Evolutionary conservation across 1,140 invertebrate genomes (phyloP).

Genomic region (Lucilia sericata): DNA sequence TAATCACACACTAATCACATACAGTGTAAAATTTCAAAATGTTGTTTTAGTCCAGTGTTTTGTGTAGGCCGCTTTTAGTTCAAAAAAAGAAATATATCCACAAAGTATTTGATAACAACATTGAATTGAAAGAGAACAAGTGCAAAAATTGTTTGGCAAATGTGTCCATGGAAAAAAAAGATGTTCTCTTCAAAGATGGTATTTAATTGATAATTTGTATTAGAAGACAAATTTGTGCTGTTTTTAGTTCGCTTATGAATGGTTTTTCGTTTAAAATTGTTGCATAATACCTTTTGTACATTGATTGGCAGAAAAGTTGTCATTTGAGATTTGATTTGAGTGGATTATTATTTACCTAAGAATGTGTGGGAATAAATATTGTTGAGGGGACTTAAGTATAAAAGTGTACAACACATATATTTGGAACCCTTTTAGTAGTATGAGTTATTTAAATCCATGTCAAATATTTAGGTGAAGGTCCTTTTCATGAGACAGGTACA

Average conservation of each 20-base stretch:
- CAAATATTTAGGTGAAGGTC: too few relatives aligned
- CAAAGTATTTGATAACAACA: not conserved
- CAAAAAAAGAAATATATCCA: too few relatives aligned
- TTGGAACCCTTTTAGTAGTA: too few relatives aligned
- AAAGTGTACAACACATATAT: too few relatives aligned
- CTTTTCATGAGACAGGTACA: too few relatives aligned
- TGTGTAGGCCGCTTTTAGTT: conserved; percentile 5
- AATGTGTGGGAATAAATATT: not conserved
- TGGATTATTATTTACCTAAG: not conserved
- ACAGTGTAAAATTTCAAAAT: conserved; percentile 17
- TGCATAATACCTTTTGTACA: not conserved
- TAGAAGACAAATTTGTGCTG: not conserved
- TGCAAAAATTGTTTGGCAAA: not conserved
- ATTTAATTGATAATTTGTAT: not conserved
- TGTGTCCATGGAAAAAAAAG: not conserved
- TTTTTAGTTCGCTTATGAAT: too few relatives aligned
- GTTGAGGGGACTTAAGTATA: too few relatives aligned
- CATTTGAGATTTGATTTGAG: not conserved
- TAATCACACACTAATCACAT: not conserved
- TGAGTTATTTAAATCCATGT: too few relatives aligned
- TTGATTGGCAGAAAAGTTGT: not conserved
- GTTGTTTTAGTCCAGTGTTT: not conserved
- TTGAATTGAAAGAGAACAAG: not conserved
- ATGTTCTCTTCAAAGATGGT: not conserved
- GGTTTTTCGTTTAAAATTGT: not conserved